A percentile compares a stretch with the other conserved stretches of the same genome.
Evolutionary conservation across 1,140 invertebrate genomes (phyloP).

Genomic region (Liolophura sinensis): DNA sequence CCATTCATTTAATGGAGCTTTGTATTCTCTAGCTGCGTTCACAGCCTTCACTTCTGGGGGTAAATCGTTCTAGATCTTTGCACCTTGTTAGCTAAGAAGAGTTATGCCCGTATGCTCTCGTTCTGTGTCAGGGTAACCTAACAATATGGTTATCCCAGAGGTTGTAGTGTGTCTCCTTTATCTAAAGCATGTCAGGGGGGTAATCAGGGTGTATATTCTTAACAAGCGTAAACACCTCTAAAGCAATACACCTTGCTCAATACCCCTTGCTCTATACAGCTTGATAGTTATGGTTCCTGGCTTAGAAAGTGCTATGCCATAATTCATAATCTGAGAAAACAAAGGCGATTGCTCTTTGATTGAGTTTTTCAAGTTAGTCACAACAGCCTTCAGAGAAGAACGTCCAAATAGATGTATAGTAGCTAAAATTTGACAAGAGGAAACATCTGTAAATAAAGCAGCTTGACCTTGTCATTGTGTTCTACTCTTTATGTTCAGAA

Average conservation of each 20-base stretch:
- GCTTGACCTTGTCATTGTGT: no score
- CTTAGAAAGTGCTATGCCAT: slow-evolving; percentile 7
- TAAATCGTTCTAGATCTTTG: neutral
- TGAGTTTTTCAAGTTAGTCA: slow-evolving; percentile 17
- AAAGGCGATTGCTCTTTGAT: slow-evolving; percentile 10
- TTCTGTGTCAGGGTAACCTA: slow-evolving; percentile 1
- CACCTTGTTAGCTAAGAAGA: slow-evolving; percentile 1
- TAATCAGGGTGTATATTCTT: slow-evolving; percentile 9
- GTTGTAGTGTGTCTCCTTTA: slow-evolving; percentile 11
- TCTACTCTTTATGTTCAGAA: no score
- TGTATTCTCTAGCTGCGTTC: no score
- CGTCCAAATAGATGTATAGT: slow-evolving; percentile 14
- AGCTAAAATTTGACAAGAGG: slow-evolving; percentile 19
- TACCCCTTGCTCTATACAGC: no score
- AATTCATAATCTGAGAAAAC: slow-evolving; percentile 8
- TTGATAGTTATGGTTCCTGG: slow-evolving; percentile 7
- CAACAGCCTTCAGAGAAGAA: slow-evolving; percentile 15
- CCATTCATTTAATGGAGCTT: no score
- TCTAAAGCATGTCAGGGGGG: slow-evolving; percentile 2
- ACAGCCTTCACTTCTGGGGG: no score
- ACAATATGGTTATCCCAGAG: slow-evolving; percentile 4
- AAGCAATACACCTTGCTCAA: slow-evolving; percentile 12
- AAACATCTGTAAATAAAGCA: slow-evolving; percentile 16
- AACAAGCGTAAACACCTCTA: slow-evolving; percentile 12
- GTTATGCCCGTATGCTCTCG: neutral